Evolutionary conservation across 64 coral and sea anemone species (phyloP), one percentile per base, ranked within the genome.

Genomic region (Dendrophyllia cribrosa): DNA sequence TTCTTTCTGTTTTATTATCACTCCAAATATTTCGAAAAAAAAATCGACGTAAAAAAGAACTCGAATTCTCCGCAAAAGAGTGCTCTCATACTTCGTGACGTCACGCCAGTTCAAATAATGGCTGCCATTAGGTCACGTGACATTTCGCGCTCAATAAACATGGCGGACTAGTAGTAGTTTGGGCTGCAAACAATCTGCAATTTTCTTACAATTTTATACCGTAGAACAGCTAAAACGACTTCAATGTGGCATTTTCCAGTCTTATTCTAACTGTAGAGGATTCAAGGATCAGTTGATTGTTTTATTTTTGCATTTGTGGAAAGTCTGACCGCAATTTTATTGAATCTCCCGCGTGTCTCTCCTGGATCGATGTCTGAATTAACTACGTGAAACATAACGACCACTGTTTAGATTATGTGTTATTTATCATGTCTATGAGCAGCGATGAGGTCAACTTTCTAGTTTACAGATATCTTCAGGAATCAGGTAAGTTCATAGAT

Each of bases 401-500:
- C 58, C 78, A 43, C 34, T 59, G 78, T 81, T 86, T 72, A 72
- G 84, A 88, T 91, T 98, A 94, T 98, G 92, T 89, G 66, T 94
- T 86, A 95, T 88, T 79, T 87, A 96, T 89, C 87, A 99, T 99
- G 97, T 95, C 97, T 99, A 94, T 99, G 88, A 99, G 78, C 76
- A 99, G 97, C 72, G 97, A 99, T 90, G 97, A 99, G 92, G 97
- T 99, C 59, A 99, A 99, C 77, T 99, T 96, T 91, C 72, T 99
- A 79, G 97, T 99, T 77, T 99, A 99, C 89, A 89, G 97, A 82
- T 99, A 99, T 88, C 94, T 99, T 58, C 97, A 99, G 76, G 97
- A 99, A 88, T 99, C 97, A 90, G 97, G 97, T 99, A 74, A 89
- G 76, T 79, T 55, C 58, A 48, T 48, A 49, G 22, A 74, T 23